phyloP scores from a whole-genome alignment of 2,797 vertebrate species.

The Leontopithecus rosalia region DNA sequence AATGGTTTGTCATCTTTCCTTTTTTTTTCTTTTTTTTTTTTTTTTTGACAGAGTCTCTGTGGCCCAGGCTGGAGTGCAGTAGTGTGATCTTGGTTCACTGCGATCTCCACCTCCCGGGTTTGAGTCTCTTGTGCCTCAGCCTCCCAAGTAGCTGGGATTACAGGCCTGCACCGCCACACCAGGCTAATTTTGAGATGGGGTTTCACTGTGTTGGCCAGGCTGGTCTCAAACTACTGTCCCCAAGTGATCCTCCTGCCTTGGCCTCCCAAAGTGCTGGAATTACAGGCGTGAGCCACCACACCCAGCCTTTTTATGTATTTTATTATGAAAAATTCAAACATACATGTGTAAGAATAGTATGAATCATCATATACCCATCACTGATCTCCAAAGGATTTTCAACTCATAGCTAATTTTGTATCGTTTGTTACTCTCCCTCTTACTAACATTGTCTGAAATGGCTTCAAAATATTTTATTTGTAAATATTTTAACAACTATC shows the following conservation, averaged over 20 bases:
- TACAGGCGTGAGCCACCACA: not conserved
- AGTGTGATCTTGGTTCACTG: not conserved
- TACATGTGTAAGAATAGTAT: not conserved
- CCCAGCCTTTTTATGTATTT: not conserved
- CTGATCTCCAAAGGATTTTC: not conserved
- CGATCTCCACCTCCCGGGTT: not conserved
- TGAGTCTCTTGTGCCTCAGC: not conserved
- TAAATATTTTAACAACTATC: slow-evolving; percentile 11
- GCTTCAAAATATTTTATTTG: not conserved
- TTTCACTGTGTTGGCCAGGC: not conserved
- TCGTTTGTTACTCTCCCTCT: not conserved
- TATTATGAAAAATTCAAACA: not conserved
- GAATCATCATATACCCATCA: not conserved
- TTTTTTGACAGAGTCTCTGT: not conserved
- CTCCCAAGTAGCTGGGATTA: not conserved
- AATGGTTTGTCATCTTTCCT: not conserved
- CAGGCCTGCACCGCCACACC: not conserved
- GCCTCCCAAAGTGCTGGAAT: not conserved
- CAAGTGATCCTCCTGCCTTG: not conserved
- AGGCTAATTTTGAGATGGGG: not conserved
- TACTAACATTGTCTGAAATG: not conserved
- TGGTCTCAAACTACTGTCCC: not conserved
- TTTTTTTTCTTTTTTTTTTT: not conserved
- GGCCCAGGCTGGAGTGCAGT: not conserved
- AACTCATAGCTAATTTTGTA: not conserved